Percentiles rank a stretch among this genome's conserved stretches.
Conservation (phyloP, 2,888 invertebrate species). For the Sphinx pinastri region DNA sequence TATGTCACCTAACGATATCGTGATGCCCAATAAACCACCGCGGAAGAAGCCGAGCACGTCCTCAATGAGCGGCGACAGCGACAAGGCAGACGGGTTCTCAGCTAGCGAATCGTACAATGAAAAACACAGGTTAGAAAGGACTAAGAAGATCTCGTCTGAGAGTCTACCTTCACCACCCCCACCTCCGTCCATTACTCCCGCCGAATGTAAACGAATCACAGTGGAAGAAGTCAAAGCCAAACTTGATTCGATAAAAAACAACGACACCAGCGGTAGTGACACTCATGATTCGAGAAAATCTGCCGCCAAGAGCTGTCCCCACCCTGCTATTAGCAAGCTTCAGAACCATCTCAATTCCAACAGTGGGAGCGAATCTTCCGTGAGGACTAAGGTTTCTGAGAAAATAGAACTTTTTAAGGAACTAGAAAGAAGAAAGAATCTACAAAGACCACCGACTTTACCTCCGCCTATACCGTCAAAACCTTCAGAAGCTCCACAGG, state of each 20-base stretch:
- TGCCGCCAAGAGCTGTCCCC: conserved; percentile 35
- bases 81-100: conserved; percentile 81
- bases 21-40: conserved; percentile 87
- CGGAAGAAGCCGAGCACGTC: conserved; percentile 89
- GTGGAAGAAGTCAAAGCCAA: conserved; percentile 84
- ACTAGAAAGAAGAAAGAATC: conserved; percentile 73
- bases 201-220: conserved; percentile 74
- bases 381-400: conserved; percentile 79
- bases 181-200: conserved; percentile 60
- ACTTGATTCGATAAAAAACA: conserved; percentile 76
- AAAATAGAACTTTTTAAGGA: conserved; percentile 79
- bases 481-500: conserved; percentile 55
- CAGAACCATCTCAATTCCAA: conserved; percentile 54
- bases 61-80: conserved; percentile 85
- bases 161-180: conserved; percentile 81
- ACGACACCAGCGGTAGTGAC: conserved; percentile 75
- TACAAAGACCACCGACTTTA: conserved; percentile 76
- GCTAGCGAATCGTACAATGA: conserved; percentile 75
- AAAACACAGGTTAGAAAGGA: conserved; percentile 80
- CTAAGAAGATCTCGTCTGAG: conserved; percentile 83
- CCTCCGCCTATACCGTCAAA: conserved; percentile 79
- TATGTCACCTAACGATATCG: conserved; percentile 63
- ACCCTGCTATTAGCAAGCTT: conserved; percentile 49
- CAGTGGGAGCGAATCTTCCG: conserved; percentile 73
- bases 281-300: conserved; percentile 82